phyloP scores from a whole-genome alignment of 1,140 invertebrate genomes.

The Pygmarrhopalites habei region DNA sequence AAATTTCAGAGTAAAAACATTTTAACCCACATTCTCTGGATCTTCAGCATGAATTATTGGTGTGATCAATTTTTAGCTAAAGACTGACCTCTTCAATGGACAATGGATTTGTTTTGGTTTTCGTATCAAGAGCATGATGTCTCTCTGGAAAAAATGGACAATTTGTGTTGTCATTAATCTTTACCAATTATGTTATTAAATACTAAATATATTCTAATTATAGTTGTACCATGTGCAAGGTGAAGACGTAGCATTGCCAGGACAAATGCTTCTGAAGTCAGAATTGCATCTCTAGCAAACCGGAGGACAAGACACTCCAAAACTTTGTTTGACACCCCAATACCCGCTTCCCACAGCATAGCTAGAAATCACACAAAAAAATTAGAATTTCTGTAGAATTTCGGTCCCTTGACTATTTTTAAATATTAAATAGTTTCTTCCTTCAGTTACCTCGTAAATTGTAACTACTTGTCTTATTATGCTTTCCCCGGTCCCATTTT shows the following conservation, averaged over 20 bases:
- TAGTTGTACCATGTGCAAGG: slow-evolving; percentile 66
- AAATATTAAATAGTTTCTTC: no score
- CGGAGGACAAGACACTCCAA: slow-evolving; percentile 62
- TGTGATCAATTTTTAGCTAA: slow-evolving; percentile 10
- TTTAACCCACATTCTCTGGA: background rate
- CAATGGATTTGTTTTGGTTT: slow-evolving; percentile 63
- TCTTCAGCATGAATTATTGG: no score
- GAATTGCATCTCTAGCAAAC: slow-evolving; percentile 55
- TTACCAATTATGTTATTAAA: no score
- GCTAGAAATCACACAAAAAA: no score
- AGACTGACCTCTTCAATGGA: slow-evolving; percentile 60
- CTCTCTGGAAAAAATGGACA: slow-evolving; percentile 56
- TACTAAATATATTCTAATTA: slow-evolving; percentile 2
- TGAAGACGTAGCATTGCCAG: slow-evolving; percentile 63
- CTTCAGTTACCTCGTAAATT: no score
- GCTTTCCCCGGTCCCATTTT: slow-evolving; percentile 53
- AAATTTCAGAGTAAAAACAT: slow-evolving; percentile 39
- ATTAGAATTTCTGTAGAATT: no score
- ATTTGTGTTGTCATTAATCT: background rate
- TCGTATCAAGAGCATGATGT: slow-evolving; percentile 61
- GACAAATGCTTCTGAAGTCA: slow-evolving; percentile 58
- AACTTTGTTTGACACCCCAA: slow-evolving; percentile 65
- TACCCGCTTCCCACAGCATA: slow-evolving; percentile 60
- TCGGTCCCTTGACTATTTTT: no score
- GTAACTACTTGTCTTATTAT: slow-evolving; percentile 57